These are phyloP conservation scores for Sisyra terminalis DNA, from an alignment of 2,888 invertebrate species.

Conservation along the genomic window DNA sequence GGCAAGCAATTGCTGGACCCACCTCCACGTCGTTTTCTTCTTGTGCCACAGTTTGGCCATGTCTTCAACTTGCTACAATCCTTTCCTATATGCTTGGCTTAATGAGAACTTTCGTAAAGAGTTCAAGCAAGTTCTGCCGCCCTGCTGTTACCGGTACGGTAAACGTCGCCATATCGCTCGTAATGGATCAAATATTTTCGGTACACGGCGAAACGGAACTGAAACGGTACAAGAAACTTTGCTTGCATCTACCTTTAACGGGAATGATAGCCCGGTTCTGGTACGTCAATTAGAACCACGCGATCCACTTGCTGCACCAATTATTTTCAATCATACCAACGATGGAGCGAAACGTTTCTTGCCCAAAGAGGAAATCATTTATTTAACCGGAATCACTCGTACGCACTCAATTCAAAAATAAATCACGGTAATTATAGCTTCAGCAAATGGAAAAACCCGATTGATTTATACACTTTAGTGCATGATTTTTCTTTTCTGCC, in stretches of 20 bases:
- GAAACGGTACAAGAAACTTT: constrained; percentile 20
- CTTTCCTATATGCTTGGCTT: constrained; percentile 93
- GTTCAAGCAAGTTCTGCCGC: constrained; percentile 62
- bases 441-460: too few relatives aligned
- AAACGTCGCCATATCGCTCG: too few relatives aligned
- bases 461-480: too few relatives aligned
- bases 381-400: background rate
- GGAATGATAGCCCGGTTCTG: constrained; percentile 14
- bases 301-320: constrained; percentile 21
- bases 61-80: constrained; percentile 94
- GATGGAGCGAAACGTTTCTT: background rate
- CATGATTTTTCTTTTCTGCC: too few relatives aligned
- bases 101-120: constrained; percentile 92
- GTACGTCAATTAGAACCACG: constrained; percentile 20
- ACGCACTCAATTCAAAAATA: background rate
- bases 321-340: background rate
- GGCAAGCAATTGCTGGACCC: constrained; percentile 43
- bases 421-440: background rate
- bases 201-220: constrained; percentile 17
- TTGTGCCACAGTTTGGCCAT: constrained; percentile 79
- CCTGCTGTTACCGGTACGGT: constrained; percentile 23
- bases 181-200: constrained; percentile 11
- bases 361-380: constrained; percentile 3
- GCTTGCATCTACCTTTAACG: constrained; percentile 19
- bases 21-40: constrained; percentile 64